Evolutionary conservation across 2,888 invertebrate genomes (phyloP).

Genomic region (Ichneumon xanthorius): DNA sequence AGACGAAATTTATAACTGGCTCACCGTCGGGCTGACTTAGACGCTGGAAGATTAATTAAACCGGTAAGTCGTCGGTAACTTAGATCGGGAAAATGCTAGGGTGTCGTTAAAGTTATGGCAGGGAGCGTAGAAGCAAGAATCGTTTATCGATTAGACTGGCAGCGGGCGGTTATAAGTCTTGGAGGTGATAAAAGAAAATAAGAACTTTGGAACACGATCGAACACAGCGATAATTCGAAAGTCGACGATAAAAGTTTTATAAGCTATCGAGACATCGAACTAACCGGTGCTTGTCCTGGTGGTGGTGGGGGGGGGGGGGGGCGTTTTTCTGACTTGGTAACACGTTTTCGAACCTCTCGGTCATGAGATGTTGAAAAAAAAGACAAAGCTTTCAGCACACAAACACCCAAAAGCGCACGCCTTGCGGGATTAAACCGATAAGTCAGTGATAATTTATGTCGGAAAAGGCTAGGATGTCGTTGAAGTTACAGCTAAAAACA

Average conservation of each 20-base stretch:
- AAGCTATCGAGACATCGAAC: conserved; percentile 19
- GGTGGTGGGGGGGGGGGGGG: neutral
- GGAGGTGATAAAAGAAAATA: neutral
- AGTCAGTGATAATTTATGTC: no score
- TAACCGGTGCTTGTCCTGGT: neutral
- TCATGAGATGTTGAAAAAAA: no score
- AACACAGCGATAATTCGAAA: conserved; percentile 27
- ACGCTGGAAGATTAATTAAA: no score
- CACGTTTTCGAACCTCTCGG: neutral
- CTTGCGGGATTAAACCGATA: no score
- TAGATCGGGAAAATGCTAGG: no score
- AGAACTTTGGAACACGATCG: neutral
- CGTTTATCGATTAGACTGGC: neutral
- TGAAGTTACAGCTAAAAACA: no score
- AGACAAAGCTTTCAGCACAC: no score
- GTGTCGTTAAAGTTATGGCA: no score
- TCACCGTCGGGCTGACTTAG: neutral
- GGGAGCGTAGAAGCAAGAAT: no score
- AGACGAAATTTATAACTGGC: neutral
- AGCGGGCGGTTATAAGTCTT: neutral
- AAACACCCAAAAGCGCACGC: no score
- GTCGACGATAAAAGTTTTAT: conserved; percentile 40
- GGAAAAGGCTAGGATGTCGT: no score
- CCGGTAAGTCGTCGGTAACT: no score
- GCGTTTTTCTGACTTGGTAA: neutral